Base-by-base conservation (phyloP, 2,113 vertebrate species). In the Cacatua alba region DNA sequence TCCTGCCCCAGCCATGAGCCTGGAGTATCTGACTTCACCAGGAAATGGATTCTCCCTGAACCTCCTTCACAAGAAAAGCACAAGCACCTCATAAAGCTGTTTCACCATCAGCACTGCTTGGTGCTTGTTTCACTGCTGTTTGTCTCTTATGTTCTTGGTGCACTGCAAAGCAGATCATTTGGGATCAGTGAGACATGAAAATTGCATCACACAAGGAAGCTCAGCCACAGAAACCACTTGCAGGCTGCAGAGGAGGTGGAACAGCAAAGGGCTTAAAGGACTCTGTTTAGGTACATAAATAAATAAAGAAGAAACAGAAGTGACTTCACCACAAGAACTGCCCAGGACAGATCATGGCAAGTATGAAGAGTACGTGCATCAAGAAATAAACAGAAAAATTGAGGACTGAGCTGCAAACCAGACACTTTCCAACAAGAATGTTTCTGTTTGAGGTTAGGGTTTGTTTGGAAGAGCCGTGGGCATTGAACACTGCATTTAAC, bases 1-100 rank as follows among this genome's bases (percentile, higher is more conserved):
- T 48, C n/a, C 39, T 31, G 63, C 41, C 57, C 46, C 2, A 10
- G 68, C 8, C 37, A 25, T 0, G 0, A 74, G 74, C n/a, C 29
- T 28, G n/a, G 23, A 79, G 15, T 9, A 16, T 3, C n/a, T 12
- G 35, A 16, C 28, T 62, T 62, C 2, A 48, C 12, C 26, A 87
- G 44, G 39, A 63, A 63, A 76, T 9, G 15, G 57, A 25, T 80
- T 93, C 37, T 39, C 25, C 26, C 17, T 7, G 10, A 26, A 60
- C 20, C 6, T 41, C 29, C 46, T 68, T 68, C 23, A 69, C 0
- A 0, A 87, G 15, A 35, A 49, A 33, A 78, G 21, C 69, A 67
- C 41, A 33, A 57, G 21, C 12, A 13, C 21, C 25, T 49, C 41
- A 7, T 3, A 11, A 10, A 25, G 46, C 4, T 24, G 18, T 23